Conservation (phyloP, 1,140 invertebrate genomes). For the Saccostrea echinata region DNA sequence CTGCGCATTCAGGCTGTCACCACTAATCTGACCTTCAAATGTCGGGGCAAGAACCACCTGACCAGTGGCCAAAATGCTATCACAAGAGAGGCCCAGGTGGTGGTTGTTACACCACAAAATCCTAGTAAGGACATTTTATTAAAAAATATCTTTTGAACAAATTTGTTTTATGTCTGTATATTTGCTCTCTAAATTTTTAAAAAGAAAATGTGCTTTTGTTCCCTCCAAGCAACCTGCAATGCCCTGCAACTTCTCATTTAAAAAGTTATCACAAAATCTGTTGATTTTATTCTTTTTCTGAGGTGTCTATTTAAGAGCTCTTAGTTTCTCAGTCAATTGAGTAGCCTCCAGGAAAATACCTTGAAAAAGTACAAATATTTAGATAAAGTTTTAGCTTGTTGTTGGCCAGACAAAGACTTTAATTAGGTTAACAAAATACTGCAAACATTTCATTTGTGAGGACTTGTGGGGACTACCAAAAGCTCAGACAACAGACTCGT, state of each 20-base stretch:
- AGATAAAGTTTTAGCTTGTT: conserved; percentile 30
- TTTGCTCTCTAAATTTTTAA: not conserved
- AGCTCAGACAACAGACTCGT: not conserved
- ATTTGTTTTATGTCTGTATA: not conserved
- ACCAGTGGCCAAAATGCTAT: not conserved
- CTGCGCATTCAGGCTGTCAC: not conserved
- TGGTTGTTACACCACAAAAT: not conserved
- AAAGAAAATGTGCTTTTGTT: not conserved
- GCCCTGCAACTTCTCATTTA: not conserved
- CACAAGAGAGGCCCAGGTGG: not conserved
- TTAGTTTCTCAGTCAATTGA: not conserved
- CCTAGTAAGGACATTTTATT: not conserved
- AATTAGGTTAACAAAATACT: conserved; percentile 37
- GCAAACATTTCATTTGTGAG: conserved; percentile 26
- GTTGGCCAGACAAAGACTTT: conserved; percentile 29
- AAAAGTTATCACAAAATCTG: conserved; percentile 22
- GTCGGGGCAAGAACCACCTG: not conserved
- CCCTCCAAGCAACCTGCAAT: not conserved
- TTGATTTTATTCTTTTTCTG: not conserved
- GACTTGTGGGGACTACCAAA: not conserved
- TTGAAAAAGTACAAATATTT: conserved; percentile 31
- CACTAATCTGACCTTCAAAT: not conserved
- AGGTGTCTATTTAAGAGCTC: conserved; percentile 4
- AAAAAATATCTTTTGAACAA: not conserved
- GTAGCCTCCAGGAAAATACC: conserved; percentile 21